Percentiles rank a stretch among this genome's conserved stretches.
Evolutionary conservation across 2,888 invertebrate species (phyloP).

Genomic region (Pristionchus mayeri): DNA sequence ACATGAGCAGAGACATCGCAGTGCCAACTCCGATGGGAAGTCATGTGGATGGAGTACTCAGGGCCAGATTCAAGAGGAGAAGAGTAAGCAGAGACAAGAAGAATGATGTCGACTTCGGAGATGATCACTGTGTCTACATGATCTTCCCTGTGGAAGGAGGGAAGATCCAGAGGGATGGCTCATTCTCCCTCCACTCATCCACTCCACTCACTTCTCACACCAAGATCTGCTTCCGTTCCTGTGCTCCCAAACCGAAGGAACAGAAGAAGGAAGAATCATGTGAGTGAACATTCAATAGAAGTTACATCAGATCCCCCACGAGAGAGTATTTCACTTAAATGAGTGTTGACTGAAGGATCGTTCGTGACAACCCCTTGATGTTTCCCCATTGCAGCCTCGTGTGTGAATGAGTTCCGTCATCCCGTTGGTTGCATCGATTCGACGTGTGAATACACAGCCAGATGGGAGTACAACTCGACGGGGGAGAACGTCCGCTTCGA

Average conservation of each 20-base stretch:
- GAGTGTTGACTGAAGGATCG: not conserved
- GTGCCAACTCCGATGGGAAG: slow-evolving; percentile 59
- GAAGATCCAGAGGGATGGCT: slow-evolving; percentile 65
- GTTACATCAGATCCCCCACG: not conserved
- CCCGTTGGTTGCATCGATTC: slow-evolving; percentile 71
- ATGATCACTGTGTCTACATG: slow-evolving; percentile 71
- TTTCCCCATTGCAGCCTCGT: slow-evolving; percentile 54
- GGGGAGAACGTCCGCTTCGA: slow-evolving; percentile 73
- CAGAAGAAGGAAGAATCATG: slow-evolving; percentile 1
- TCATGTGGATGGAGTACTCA: slow-evolving; percentile 73
- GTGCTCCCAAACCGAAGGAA: slow-evolving; percentile 49
- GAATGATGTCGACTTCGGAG: slow-evolving; percentile 69
- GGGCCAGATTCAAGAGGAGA: slow-evolving; percentile 73
- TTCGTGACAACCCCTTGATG: no score
- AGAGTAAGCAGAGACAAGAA: slow-evolving; percentile 56
- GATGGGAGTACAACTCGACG: slow-evolving; percentile 70
- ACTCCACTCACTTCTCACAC: slow-evolving; percentile 67
- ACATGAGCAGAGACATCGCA: slow-evolving; percentile 53
- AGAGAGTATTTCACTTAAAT: not conserved
- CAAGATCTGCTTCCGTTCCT: slow-evolving; percentile 70
- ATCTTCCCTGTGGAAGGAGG: slow-evolving; percentile 74
- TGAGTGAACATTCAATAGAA: not conserved
- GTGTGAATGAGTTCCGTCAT: slow-evolving; percentile 73
- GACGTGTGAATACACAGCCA: slow-evolving; percentile 75
- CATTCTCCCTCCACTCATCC: slow-evolving; percentile 68